Evolutionary conservation across 2,888 invertebrate genomes (phyloP), one percentile per base, ranked within the genome.

Genomic region (Perdita meconis): DNA sequence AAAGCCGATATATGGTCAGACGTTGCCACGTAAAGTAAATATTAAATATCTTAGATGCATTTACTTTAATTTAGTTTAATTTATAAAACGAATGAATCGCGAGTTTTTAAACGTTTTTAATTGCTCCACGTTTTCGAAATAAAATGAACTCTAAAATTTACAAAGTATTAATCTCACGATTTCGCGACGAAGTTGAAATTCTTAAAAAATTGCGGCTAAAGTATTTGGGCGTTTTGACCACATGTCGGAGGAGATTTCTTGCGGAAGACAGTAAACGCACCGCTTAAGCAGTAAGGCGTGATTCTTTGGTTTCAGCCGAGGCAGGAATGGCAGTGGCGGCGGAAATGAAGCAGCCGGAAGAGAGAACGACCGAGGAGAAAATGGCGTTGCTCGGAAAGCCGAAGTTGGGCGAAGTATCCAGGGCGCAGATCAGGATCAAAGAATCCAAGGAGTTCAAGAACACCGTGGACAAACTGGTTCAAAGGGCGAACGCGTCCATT

Each of bases 401-500:
- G 2, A 95, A 97, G 87, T 94, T 98, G 78, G 99, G 99, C 2
- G 98, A 98, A 86, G 94, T 96, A 90, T 95, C 95, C 83, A 95
- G 96, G 86, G 96, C 97, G 73, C 96, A 97, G 93, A 95, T 99
- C 89, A 95, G 97, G 90, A 97, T 99, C 91, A 97, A 97, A 90
- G 99, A 99, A 93, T 99, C 98, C 94, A 97, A 98, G 93, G 99
- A 99, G 93, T 99, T 99, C 93, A 99, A 98, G 97, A 98, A 97
- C 92, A 98, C 98, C 50, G 99, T 99, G 78, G 99, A 99, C 94
- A 98, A 99, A 93, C 95, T 99, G 92, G 97, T 99, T 85, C 98
- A 99, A 94, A 96, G 98, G 91, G 98, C 99, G 79, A 99, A 99
- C 93, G 97, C 98, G 53, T 98, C 99, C 19, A 95, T 99, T 81